These are phyloP conservation scores for Eriocheir sinensis DNA, from an alignment of 1,140 invertebrate species.

Conservation along the genomic window DNA sequence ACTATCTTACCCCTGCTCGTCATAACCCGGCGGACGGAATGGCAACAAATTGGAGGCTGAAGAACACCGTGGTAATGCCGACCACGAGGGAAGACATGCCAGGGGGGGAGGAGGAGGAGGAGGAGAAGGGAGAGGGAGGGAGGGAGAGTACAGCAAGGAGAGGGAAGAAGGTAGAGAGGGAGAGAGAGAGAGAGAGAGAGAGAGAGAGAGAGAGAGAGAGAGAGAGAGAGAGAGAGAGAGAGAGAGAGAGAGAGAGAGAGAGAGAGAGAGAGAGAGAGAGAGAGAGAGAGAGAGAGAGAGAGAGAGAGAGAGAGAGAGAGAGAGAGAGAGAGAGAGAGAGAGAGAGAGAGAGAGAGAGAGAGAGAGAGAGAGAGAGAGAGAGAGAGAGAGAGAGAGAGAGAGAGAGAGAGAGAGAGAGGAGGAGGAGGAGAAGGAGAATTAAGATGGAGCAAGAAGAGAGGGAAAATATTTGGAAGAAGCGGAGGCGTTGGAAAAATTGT, in stretches of 20 bases:
- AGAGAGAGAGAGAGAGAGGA: not conserved
- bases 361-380: not conserved
- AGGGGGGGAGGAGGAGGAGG: not conserved
- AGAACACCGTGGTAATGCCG: constrained; percentile 27
- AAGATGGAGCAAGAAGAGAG: not conserved
- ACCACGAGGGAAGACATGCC: constrained; percentile 29
- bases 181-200: not conserved
- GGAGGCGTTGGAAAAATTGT: not conserved
- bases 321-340: not conserved
- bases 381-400: not conserved
- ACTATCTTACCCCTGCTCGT: constrained; percentile 61
- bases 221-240: not conserved
- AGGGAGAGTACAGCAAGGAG: not conserved
- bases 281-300: not conserved
- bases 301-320: not conserved
- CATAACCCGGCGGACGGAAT: constrained; percentile 64
- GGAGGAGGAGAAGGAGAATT: not conserved
- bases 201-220: not conserved
- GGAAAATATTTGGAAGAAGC: not conserved
- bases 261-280: not conserved
- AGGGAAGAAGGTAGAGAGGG: not conserved
- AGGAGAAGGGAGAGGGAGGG: not conserved
- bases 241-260: not conserved
- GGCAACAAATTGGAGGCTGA: constrained; percentile 62
- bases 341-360: not conserved